A percentile compares a stretch with the other conserved stretches of the same genome.
Conservation (phyloP, 92 coral and sea anemone species). For the Diadumene lineata region DNA sequence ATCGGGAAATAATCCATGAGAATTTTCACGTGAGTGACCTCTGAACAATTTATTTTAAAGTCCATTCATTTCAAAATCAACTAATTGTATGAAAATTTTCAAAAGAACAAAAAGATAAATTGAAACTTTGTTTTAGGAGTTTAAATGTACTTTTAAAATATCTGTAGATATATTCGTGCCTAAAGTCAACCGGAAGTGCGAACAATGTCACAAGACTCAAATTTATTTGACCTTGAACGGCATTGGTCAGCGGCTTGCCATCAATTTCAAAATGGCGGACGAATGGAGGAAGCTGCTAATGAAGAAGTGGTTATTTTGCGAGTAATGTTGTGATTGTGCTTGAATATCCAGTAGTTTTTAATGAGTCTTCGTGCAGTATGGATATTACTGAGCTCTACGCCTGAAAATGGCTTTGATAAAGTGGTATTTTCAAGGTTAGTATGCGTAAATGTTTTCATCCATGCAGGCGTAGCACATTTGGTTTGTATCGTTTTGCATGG, state of each 20-base stretch:
- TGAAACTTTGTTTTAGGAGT: background rate
- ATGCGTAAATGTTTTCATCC: background rate
- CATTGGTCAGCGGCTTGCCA: constrained; percentile 15
- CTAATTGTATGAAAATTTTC: background rate
- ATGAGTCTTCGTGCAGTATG: constrained; percentile 94
- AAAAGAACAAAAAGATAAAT: background rate
- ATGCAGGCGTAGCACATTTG: no score
- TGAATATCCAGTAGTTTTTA: constrained; percentile 1
- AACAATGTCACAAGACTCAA: background rate
- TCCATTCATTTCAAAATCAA: background rate
- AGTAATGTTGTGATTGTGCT: background rate
- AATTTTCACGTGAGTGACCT: background rate
- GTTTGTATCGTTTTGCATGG: no score
- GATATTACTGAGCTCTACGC: constrained; percentile 52
- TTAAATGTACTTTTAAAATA: no score
- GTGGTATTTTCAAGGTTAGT: constrained; percentile 83
- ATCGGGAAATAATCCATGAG: background rate
- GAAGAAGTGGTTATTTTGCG: background rate
- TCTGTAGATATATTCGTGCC: background rate
- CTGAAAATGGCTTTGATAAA: constrained; percentile 50
- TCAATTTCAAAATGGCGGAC: constrained; percentile 67
- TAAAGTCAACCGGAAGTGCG: background rate
- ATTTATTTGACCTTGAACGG: constrained; percentile 28
- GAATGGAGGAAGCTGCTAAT: background rate
- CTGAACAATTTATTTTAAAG: background rate